Evolutionary conservation across 92 coral and sea anemone genomes (phyloP).

Genomic region (Epizoanthus ramosus): DNA sequence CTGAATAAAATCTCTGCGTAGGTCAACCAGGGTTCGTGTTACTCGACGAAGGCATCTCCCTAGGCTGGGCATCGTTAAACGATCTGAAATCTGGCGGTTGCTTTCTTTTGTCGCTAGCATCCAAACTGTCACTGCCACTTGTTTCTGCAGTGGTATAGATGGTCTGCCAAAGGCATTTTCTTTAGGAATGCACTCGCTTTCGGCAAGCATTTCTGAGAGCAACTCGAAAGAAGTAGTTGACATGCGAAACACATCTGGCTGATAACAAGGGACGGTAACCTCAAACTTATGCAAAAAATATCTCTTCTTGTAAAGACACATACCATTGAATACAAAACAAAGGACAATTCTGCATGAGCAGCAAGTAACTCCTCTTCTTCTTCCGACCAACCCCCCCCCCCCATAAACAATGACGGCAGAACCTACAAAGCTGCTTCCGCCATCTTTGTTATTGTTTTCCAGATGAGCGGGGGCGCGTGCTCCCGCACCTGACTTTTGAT

Average conservation of each 20-base stretch:
- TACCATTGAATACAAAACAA: background rate
- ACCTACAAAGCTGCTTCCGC: background rate
- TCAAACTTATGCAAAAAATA: background rate
- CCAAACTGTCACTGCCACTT: conserved; percentile 53
- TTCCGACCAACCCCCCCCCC: background rate
- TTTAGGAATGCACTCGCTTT: conserved; percentile 42
- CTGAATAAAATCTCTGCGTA: no score
- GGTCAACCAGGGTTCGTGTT: conserved; percentile 37
- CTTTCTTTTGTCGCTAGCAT: conserved; percentile 56
- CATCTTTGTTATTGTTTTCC: background rate
- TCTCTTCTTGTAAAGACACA: background rate
- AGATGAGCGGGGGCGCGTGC: background rate
- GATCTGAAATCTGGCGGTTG: conserved; percentile 50
- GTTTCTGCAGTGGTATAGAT: no score
- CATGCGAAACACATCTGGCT: background rate
- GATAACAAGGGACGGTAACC: background rate
- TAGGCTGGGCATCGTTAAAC: conserved; percentile 63
- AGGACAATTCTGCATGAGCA: background rate
- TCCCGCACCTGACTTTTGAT: background rate
- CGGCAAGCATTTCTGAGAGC: conserved; percentile 16
- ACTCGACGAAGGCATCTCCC: conserved; percentile 49
- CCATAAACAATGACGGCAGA: background rate
- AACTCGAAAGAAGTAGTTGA: conserved; percentile 3
- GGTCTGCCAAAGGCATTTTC: conserved; percentile 36
- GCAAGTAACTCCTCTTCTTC: background rate